phyloP scores from a whole-genome alignment of 2,888 invertebrate species.

The Macaria liturata region DNA sequence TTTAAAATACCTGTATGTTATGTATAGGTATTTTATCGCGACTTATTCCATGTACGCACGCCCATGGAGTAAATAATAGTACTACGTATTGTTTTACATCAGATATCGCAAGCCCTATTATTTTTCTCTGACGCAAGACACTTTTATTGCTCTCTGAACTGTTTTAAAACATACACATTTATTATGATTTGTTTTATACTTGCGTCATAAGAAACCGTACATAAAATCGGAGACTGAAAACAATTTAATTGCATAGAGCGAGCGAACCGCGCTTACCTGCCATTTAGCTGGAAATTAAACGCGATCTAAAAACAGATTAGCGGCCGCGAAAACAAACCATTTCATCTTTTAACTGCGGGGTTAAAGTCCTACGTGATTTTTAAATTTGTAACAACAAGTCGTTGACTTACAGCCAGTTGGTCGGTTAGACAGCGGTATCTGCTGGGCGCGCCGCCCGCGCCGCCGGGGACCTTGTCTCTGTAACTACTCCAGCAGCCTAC shows the following conservation, averaged over 20 bases:
- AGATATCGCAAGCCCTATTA: no score
- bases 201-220: background rate
- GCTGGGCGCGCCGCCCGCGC: constrained; percentile 3
- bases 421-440: no score
- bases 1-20: no score
- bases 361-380: constrained; percentile 16
- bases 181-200: background rate
- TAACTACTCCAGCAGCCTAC: background rate
- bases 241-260: background rate
- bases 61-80: no score
- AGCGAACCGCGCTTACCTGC: background rate
- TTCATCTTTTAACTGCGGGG: constrained; percentile 5
- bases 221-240: no score
- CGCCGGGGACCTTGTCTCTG: constrained; percentile 1
- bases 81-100: no score
- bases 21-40: no score
- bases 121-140: no score
- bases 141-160: background rate
- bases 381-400: constrained; percentile 17
- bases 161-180: background rate
- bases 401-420: constrained; percentile 15
- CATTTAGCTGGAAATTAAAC: constrained; percentile 7
- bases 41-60: no score
- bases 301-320: constrained; percentile 10
- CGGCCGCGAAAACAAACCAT: constrained; percentile 8